Percentiles rank a stretch among this genome's conserved stretches.
phyloP scores from a whole-genome alignment of 1,140 invertebrate genomes.

The Drosophila nigrodunni region DNA sequence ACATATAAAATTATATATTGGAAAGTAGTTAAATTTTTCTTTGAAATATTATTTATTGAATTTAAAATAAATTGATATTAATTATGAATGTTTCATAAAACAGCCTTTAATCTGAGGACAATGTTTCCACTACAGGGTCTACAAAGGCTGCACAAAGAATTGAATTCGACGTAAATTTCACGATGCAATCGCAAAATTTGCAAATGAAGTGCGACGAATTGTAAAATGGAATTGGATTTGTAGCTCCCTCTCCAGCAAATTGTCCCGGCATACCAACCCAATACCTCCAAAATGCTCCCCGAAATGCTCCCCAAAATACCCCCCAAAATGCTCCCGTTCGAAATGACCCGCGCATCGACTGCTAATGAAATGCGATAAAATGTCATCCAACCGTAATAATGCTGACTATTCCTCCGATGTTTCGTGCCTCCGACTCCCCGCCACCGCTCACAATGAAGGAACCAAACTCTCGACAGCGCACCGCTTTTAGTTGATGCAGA shows the following conservation, averaged over 20 bases:
- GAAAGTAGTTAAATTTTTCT: no score
- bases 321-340: background rate
- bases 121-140: no score
- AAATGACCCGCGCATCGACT: slow-evolving; percentile 9
- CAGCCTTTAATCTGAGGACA: no score
- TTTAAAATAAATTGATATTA: no score
- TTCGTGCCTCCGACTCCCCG: background rate
- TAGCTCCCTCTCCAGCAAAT: background rate
- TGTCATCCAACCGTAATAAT: slow-evolving; percentile 64
- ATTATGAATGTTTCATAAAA: no score
- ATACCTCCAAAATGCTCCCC: background rate
- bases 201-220: slow-evolving; percentile 64
- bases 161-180: slow-evolving; percentile 13
- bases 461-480: background rate
- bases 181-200: slow-evolving; percentile 44
- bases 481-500: background rate
- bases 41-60: no score
- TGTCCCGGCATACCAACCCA: background rate
- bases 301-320: no score
- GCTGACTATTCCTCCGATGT: background rate
- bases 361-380: slow-evolving; percentile 80
- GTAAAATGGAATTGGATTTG: slow-evolving; percentile 62
- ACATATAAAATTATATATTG: no score
- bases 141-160: slow-evolving; percentile 32
- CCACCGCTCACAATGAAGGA: background rate